A percentile compares a stretch with the other conserved stretches of the same genome.
Evolutionary conservation across 2,797 vertebrate genomes (phyloP).

Genomic region (Premnoplex brunnescens): DNA sequence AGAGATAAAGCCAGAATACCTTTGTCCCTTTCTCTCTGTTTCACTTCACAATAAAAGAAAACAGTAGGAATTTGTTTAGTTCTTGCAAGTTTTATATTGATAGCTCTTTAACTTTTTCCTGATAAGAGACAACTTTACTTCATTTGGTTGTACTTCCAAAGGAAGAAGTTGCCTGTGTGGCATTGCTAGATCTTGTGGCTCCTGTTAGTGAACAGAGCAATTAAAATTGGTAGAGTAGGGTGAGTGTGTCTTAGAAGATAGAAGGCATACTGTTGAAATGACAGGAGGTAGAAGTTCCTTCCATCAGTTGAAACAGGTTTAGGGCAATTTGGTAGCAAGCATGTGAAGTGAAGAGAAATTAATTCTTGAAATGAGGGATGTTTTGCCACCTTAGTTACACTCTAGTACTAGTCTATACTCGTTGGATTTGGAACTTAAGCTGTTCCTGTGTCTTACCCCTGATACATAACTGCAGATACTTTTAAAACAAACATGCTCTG

Average conservation of each 20-base stretch:
- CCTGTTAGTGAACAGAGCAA: background rate
- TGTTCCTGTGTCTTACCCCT: background rate
- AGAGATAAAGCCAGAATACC: background rate
- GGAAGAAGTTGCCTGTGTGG: background rate
- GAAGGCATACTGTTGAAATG: background rate
- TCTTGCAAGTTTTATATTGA: background rate
- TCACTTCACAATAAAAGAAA: accelerated
- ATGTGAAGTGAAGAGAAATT: background rate
- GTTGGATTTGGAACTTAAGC: background rate
- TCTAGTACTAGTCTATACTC: background rate
- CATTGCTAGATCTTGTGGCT: background rate
- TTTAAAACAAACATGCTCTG: background rate
- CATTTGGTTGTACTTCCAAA: background rate
- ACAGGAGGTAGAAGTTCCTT: background rate
- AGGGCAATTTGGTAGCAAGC: background rate
- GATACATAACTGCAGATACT: background rate
- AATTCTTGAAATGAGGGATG: background rate
- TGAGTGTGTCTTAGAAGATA: background rate
- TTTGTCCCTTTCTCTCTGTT: background rate
- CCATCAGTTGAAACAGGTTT: background rate
- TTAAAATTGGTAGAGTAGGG: background rate
- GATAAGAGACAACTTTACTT: background rate
- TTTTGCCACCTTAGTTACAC: background rate
- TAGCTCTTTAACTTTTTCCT: background rate
- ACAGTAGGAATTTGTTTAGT: background rate